Percentiles rank a stretch among this genome's conserved stretches.
Conservation (phyloP, 2,113 vertebrate genomes). For the Xenopus tropicalis region DNA sequence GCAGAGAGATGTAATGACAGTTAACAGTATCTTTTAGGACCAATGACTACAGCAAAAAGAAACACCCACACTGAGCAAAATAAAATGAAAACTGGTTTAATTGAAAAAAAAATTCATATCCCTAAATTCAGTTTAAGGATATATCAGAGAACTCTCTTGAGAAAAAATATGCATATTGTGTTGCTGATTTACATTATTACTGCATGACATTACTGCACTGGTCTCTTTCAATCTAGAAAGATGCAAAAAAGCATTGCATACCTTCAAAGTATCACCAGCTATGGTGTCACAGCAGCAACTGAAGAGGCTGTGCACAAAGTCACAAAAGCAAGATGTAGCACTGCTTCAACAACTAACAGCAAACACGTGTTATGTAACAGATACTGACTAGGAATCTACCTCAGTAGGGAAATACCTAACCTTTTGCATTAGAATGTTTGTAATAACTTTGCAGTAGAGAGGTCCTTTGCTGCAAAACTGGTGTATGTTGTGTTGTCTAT, state of each 20-base stretch:
- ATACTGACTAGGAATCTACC: conserved; percentile 83
- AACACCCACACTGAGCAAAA: no score
- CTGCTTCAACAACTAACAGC: conserved; percentile 51
- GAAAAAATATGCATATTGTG: no score
- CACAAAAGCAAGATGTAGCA: conserved; percentile 47
- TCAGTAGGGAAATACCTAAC: conserved; percentile 60
- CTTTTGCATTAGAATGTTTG: background rate
- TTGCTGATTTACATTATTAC: no score
- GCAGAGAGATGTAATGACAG: conserved; percentile 26
- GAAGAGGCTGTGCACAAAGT: conserved; percentile 51
- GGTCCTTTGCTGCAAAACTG: background rate
- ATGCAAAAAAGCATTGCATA: background rate
- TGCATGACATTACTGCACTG: background rate
- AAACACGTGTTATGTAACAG: conserved; percentile 51
- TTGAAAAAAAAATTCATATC: no score
- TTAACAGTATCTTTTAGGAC: background rate
- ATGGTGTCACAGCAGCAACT: conserved; percentile 11
- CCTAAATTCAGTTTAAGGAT: no score
- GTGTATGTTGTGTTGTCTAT: background rate
- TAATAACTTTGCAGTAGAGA: no score
- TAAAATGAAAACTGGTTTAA: no score
- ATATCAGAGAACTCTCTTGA: no score
- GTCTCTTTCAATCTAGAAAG: background rate
- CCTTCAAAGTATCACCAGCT: background rate
- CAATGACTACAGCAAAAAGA: background rate